Evolutionary conservation across 2,797 vertebrate species (phyloP), one percentile per base, ranked within the genome.

Genomic region (Linurgus olivaceus): DNA sequence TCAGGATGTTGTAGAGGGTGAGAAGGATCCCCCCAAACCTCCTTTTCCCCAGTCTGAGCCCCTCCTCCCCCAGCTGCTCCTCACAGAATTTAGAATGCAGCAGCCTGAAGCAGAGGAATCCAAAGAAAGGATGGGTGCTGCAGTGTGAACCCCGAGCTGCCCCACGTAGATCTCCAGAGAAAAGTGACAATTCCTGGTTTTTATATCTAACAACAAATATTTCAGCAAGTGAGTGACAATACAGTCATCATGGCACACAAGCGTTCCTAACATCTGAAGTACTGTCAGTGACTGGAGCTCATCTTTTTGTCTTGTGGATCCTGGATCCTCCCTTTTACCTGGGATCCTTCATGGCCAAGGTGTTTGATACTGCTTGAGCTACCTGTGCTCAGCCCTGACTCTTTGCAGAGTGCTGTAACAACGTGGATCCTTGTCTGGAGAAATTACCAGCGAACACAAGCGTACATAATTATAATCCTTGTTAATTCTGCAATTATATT

Each of bases 401-500:
- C 76, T 82, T 59, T 71, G 45, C 5, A 10, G n/a, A 89, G 71
- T 10, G 10, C 51, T 63, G 54, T 54, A 80, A 57, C 70, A 31
- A 23, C 4, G 18, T 24, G 76, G 55, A 35, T 93, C 61, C 71
- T 57, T 25, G 51, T 74, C 75, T 88, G 72, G 33, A 73, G 79
- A 87, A 55, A 28, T 65, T 38, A 47, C 28, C 72, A 95, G 67
- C 0, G 7, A 89, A 88, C 70, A 78, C 9, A 24, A 70, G 45
- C 50, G 2, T 82, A 61, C n/a, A 74, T 92, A 77, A 86, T 83
- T 88, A 68, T 89, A 94, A 94, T 88, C 80, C 80, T 84, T 76
- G 84, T 78, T 94, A 96, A 93, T 92, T 78, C 83, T 86, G 33
- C 65, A 78, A 82, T 88, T 87, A 51, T 92, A 45, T 93, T 91